Evolutionary conservation across 2,797 vertebrate genomes (phyloP).

Genomic region (Tokudaia tokunoshimensis): DNA sequence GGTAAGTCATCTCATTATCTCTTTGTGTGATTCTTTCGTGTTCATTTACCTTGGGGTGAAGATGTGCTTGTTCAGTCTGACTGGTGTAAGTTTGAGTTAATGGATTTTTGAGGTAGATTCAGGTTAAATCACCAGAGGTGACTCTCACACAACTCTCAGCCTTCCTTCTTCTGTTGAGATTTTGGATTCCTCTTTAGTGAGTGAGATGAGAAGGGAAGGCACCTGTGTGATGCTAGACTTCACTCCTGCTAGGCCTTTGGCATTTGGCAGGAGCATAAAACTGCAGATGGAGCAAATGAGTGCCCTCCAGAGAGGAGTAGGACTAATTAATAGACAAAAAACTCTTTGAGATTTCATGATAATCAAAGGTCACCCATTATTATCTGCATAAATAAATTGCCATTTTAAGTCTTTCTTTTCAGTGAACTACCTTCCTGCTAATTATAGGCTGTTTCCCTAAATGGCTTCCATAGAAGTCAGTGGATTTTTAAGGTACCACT

Average conservation of each 20-base stretch:
- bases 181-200: background rate
- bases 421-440: conserved; percentile 63
- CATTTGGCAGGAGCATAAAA: conserved; percentile 26
- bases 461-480: conserved; percentile 65
- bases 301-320: conserved; percentile 40
- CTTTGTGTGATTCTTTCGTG: background rate
- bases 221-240: background rate
- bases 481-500: conserved; percentile 69
- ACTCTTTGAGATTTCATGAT: conserved; percentile 76
- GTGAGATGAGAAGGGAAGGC: conserved; percentile 11
- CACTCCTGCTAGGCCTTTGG: background rate
- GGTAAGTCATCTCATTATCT: background rate
- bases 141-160: conserved; percentile 28
- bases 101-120: conserved; percentile 62
- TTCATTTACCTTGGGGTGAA: background rate
- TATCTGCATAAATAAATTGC: conserved; percentile 65
- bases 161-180: conserved; percentile 60
- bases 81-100: conserved; percentile 20
- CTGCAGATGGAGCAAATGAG: conserved; percentile 51
- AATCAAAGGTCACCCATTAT: conserved; percentile 72
- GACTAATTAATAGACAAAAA: conserved; percentile 75
- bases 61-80: background rate
- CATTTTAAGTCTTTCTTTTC: conserved; percentile 62
- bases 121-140: conserved; percentile 49
- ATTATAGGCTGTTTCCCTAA: conserved; percentile 71